These are phyloP conservation scores for Megalurothrips usitatus DNA, from an alignment of 2,888 invertebrate genomes.

Conservation along the genomic window DNA sequence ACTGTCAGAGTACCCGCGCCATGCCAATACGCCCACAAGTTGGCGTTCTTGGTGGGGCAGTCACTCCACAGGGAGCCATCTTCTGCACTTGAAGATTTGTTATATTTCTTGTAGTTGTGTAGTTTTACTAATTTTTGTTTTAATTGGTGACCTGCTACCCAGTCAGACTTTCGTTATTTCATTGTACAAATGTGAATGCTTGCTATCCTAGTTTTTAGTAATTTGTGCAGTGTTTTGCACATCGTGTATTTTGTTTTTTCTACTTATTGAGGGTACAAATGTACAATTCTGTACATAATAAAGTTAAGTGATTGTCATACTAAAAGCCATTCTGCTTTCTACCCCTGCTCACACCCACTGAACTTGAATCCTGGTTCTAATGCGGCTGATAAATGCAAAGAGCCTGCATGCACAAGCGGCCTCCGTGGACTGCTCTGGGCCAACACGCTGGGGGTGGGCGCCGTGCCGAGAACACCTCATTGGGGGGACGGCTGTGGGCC, in stretches of 20 bases:
- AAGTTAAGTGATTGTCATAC: too few species aligned
- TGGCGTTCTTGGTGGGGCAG: constrained; percentile 84
- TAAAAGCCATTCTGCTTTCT: too few species aligned
- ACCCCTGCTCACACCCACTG: too few species aligned
- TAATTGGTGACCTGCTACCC: not conserved
- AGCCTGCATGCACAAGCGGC: too few species aligned
- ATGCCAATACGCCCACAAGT: constrained; percentile 91
- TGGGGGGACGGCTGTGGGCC: too few species aligned
- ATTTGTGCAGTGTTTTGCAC: not conserved
- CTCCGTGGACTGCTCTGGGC: too few species aligned
- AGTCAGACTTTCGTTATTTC: not conserved
- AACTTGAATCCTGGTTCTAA: too few species aligned
- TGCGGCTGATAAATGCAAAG: too few species aligned
- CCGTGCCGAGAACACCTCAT: too few species aligned
- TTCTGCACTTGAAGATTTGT: constrained; percentile 55
- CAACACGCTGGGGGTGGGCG: too few species aligned
- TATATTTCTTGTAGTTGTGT: constrained; percentile 66
- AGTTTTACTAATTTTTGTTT: not conserved
- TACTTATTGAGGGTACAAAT: not conserved
- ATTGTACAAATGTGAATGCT: not conserved
- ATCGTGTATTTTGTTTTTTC: not conserved
- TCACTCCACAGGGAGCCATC: constrained; percentile 65
- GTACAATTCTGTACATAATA: not conserved
- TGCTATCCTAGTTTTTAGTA: not conserved
- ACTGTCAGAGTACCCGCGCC: constrained; percentile 81